These are phyloP conservation scores for Andrena fulva DNA, from an alignment of 2,888 invertebrate genomes.

Conservation along the genomic window DNA sequence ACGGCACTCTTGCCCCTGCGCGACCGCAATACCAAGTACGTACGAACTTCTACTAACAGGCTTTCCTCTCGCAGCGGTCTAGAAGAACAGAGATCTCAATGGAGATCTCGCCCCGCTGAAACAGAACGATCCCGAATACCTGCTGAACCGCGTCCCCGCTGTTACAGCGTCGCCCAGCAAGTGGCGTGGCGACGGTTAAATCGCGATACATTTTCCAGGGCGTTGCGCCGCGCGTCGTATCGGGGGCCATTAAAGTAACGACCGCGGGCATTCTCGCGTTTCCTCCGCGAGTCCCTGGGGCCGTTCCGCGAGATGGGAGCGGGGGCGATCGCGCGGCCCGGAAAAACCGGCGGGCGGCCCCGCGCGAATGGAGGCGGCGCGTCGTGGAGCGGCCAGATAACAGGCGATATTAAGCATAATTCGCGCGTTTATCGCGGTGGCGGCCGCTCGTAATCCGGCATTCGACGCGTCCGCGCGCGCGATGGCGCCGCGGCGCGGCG, in stretches of 20 bases:
- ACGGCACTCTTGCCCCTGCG: too few species aligned
- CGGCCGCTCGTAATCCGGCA: conserved; percentile 70
- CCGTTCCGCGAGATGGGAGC: conserved; percentile 7
- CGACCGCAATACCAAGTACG: too few species aligned
- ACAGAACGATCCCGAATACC: not conserved
- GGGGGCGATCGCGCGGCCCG: not conserved
- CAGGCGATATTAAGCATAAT: conserved; percentile 76
- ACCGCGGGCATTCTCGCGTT: conserved; percentile 29
- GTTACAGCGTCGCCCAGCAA: not conserved
- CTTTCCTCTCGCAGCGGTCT: too few species aligned
- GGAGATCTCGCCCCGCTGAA: not conserved
- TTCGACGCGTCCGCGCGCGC: conserved; percentile 59
- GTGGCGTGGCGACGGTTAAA: conserved; percentile 25
- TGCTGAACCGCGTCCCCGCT: not conserved
- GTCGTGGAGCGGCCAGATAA: conserved; percentile 54
- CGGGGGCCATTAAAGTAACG: conserved; percentile 47
- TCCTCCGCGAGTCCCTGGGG: conserved; percentile 12
- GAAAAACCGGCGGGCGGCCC: conserved; percentile 1
- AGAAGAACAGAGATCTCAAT: not conserved
- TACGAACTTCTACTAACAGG: too few species aligned
- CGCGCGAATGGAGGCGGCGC: conserved; percentile 20
- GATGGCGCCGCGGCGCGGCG: conserved; percentile 58
- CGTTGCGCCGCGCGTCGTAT: conserved; percentile 47
- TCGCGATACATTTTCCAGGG: conserved; percentile 33
- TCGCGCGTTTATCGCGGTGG: conserved; percentile 77